phyloP scores from a whole-genome alignment of 2,888 invertebrate genomes.

The Morpho achilles region DNA sequence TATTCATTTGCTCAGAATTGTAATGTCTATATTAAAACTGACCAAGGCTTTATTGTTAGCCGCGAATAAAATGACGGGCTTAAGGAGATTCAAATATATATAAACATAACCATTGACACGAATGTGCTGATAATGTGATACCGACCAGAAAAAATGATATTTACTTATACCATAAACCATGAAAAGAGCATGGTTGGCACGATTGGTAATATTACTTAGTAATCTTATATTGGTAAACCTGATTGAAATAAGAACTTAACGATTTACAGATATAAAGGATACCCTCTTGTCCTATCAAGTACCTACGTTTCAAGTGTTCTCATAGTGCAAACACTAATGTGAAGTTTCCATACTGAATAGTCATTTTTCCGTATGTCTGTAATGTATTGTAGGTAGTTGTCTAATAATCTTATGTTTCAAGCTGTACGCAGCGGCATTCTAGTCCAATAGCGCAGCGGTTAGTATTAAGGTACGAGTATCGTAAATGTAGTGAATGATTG shows the following conservation, averaged over 20 bases:
- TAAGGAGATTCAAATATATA: not conserved
- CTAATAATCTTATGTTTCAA: constrained; percentile 48
- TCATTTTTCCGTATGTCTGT: constrained; percentile 39
- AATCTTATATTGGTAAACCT: too few relatives aligned
- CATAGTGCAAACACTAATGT: constrained; percentile 5
- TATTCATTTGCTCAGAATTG: constrained; percentile 14
- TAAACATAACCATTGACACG: not conserved
- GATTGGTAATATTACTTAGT: too few relatives aligned
- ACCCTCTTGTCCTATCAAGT: too few relatives aligned
- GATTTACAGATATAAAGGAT: too few relatives aligned
- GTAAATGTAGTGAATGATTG: constrained; percentile 65
- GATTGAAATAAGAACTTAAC: too few relatives aligned
- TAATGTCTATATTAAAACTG: constrained; percentile 15
- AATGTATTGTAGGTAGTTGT: constrained; percentile 54
- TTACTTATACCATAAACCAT: too few relatives aligned
- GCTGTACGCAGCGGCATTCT: constrained; percentile 37
- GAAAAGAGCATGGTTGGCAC: too few relatives aligned
- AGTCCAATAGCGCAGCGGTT: constrained; percentile 67
- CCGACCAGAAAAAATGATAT: too few relatives aligned
- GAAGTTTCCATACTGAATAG: constrained; percentile 26
- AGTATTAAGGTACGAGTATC: constrained; percentile 63
- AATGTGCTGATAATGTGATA: too few relatives aligned
- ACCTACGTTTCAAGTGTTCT: too few relatives aligned
- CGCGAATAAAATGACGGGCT: constrained; percentile 13
- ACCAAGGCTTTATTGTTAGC: constrained; percentile 19